Evolutionary conservation across 2,797 vertebrate species (phyloP).

Genomic region (Gallinago nigripennis): DNA sequence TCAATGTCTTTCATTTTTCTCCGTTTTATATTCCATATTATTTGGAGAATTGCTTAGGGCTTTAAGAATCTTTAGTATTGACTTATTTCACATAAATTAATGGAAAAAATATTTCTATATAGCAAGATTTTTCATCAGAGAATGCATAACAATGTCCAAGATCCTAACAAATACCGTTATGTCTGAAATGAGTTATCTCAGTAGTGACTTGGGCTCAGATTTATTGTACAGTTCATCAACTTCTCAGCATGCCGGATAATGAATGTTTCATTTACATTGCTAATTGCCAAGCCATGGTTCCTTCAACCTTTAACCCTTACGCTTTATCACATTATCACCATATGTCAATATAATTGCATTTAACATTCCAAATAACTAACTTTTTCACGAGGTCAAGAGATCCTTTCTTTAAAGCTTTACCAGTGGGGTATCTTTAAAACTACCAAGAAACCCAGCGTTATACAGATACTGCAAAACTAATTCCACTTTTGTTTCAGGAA

Average conservation of each 20-base stretch:
- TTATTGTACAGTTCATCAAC: constrained; percentile 99
- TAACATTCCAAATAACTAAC: constrained; percentile 78
- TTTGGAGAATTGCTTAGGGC: not conserved
- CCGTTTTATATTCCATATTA: not conserved
- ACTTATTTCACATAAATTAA: constrained; percentile 53
- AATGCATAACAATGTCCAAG: constrained; percentile 70
- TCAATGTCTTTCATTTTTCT: not conserved
- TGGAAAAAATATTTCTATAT: constrained; percentile 50
- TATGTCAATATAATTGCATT: constrained; percentile 85
- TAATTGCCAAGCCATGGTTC: constrained; percentile 87
- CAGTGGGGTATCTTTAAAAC: constrained; percentile 44
- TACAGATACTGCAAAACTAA: not conserved
- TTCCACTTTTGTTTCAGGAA: not conserved
- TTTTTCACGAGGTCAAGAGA: constrained; percentile 67
- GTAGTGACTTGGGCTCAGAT: constrained; percentile 92
- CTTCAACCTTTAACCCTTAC: constrained; percentile 84
- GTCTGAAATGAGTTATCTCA: constrained; percentile 88
- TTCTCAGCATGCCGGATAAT: constrained; percentile 96
- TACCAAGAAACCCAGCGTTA: not conserved
- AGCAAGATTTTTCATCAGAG: constrained; percentile 49
- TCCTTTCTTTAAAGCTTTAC: constrained; percentile 66
- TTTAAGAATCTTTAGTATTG: not conserved
- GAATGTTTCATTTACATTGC: constrained; percentile 95
- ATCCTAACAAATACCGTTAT: constrained; percentile 80
- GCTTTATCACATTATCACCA: constrained; percentile 84